These are phyloP conservation scores for Halichoerus grypus DNA, from an alignment of 2,113 vertebrate genomes.

Conservation along the genomic window DNA sequence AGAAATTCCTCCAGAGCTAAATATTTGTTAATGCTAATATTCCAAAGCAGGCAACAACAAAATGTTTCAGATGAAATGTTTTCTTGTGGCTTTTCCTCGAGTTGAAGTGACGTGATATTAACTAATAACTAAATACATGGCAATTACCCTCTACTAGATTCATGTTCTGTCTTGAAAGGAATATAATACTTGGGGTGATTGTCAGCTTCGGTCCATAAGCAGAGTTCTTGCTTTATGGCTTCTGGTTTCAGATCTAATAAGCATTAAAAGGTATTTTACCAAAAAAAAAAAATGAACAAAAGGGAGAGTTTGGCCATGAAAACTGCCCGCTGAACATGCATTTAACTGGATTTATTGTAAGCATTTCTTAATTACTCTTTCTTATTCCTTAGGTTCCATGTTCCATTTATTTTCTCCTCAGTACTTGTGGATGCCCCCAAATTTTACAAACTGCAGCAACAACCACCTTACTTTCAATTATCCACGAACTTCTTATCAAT, in stretches of 20 bases:
- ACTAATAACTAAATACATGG: not conserved
- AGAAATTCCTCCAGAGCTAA: not conserved
- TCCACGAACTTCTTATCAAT: not conserved
- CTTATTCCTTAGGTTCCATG: not conserved
- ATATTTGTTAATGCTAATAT: slow-evolving; percentile 49
- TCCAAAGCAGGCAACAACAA: not conserved
- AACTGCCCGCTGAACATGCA: not conserved
- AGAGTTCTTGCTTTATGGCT: not conserved
- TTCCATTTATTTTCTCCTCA: not conserved
- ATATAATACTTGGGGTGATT: not conserved
- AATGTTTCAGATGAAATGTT: not conserved
- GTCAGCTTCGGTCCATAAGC: not conserved
- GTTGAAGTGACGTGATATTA: not conserved
- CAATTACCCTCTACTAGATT: not conserved
- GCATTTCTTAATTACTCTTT: slow-evolving; percentile 30
- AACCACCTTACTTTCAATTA: not conserved
- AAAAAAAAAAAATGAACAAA: not conserved
- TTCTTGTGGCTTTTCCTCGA: not conserved
- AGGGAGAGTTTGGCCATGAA: not conserved
- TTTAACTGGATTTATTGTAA: not conserved
- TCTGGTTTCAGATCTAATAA: slow-evolving; percentile 35
- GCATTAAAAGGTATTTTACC: not conserved
- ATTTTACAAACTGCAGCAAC: not conserved
- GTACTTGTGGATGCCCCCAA: not conserved
- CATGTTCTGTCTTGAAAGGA: not conserved